phyloP scores from a whole-genome alignment of 2,888 invertebrate species.

The Lepidochitona cinerea region DNA sequence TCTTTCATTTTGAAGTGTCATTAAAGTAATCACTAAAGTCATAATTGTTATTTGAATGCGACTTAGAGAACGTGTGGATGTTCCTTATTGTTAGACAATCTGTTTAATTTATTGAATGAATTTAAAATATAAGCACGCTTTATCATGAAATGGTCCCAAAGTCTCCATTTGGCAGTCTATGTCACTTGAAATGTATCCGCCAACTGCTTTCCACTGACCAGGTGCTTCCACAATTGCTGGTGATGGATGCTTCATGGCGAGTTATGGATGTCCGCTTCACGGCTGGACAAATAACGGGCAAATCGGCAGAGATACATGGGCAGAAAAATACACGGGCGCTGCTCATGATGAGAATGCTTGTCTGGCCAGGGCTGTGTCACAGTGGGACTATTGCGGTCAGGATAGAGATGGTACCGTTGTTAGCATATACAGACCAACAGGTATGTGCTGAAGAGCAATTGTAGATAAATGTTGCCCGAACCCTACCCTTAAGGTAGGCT shows the following conservation, averaged over 20 bases:
- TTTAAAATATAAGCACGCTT: too few relatives aligned
- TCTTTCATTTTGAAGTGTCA: too few relatives aligned
- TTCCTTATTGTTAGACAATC: too few relatives aligned
- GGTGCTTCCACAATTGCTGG: constrained; percentile 45
- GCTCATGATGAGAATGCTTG: constrained; percentile 30
- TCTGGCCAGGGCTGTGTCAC: constrained; percentile 29
- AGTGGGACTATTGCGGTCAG: constrained; percentile 42
- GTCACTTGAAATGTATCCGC: not conserved
- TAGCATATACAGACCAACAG: constrained; percentile 47
- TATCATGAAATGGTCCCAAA: too few relatives aligned
- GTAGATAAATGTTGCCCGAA: too few relatives aligned
- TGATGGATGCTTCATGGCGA: constrained; percentile 38
- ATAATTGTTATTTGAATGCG: too few relatives aligned
- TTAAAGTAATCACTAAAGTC: too few relatives aligned
- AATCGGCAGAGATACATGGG: constrained; percentile 32
- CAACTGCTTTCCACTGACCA: constrained; percentile 3
- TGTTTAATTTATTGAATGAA: too few relatives aligned
- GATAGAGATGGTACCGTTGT: constrained; percentile 32
- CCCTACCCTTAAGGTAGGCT: too few relatives aligned
- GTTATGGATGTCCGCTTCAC: constrained; percentile 40
- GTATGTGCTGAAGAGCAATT: too few relatives aligned
- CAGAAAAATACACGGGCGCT: constrained; percentile 30
- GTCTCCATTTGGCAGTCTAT: too few relatives aligned
- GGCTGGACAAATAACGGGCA: constrained; percentile 18
- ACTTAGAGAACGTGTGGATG: too few relatives aligned